Conservation (phyloP, 2,113 vertebrate species). For the Struthio camelus region DNA sequence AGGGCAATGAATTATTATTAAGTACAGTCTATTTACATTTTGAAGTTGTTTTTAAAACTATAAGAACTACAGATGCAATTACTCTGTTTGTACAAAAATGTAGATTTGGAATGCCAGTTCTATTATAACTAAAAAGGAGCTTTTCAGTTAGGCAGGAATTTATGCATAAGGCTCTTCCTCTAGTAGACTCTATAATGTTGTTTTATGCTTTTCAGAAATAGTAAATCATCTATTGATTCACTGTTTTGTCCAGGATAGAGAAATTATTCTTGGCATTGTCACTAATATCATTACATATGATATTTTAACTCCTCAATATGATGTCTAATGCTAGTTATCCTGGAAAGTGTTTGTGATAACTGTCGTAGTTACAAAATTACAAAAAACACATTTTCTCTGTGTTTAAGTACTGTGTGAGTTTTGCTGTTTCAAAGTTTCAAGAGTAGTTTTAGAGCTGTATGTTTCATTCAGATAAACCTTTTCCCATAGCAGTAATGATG, state of each 20-base stretch:
- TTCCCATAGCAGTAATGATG: background rate
- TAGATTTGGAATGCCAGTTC: background rate
- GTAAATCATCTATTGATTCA: background rate
- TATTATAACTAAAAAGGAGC: background rate
- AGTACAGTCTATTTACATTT: background rate
- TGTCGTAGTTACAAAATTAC: background rate
- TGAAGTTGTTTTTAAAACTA: background rate
- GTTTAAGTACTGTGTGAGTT: background rate
- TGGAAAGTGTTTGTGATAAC: background rate
- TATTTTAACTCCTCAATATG: background rate
- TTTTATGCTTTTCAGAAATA: background rate
- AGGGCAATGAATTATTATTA: background rate
- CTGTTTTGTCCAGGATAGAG: background rate
- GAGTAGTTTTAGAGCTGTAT: background rate
- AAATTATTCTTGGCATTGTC: background rate
- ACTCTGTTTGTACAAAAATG: background rate
- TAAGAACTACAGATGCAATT: background rate
- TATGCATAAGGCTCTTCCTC: background rate
- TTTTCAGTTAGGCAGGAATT: background rate
- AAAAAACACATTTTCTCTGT: background rate
- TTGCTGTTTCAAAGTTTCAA: background rate
- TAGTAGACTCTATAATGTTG: background rate
- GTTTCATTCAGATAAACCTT: background rate
- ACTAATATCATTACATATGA: background rate
- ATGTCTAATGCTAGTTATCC: background rate